A percentile compares a stretch with the other conserved stretches of the same genome.
Conservation (phyloP, 2,113 vertebrate genomes). For the Lasiurus cinereus region DNA sequence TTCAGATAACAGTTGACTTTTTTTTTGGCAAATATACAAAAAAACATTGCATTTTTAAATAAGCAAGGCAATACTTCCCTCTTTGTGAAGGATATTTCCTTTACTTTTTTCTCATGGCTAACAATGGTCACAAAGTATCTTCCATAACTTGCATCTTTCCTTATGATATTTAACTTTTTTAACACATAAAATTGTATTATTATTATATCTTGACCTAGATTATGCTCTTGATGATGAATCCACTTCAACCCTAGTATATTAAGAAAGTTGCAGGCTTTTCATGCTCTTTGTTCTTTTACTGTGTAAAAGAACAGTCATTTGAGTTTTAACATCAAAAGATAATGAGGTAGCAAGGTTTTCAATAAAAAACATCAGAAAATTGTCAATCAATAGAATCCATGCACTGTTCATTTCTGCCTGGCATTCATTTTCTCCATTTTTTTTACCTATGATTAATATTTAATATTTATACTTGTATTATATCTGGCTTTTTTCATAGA, state of each 20-base stretch:
- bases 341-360: neutral
- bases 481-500: neutral
- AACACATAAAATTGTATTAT: neutral
- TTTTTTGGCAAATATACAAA: neutral
- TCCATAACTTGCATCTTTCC: neutral
- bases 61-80: neutral
- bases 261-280: neutral
- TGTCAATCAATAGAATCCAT: neutral
- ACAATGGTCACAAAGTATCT: neutral
- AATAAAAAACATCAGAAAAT: neutral
- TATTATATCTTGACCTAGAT: neutral
- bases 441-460: neutral
- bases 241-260: neutral
- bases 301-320: neutral
- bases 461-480: slow-evolving; percentile 29
- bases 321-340: neutral
- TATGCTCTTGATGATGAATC: neutral
- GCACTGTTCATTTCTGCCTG: neutral
- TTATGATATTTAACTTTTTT: slow-evolving; percentile 10
- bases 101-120: neutral
- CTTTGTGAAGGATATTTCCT: neutral
- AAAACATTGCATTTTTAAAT: neutral
- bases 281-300: neutral
- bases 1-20: neutral
- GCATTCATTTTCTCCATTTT: neutral